Conservation (phyloP, 2,888 invertebrate species). For the Plemyria rubiginata region DNA sequence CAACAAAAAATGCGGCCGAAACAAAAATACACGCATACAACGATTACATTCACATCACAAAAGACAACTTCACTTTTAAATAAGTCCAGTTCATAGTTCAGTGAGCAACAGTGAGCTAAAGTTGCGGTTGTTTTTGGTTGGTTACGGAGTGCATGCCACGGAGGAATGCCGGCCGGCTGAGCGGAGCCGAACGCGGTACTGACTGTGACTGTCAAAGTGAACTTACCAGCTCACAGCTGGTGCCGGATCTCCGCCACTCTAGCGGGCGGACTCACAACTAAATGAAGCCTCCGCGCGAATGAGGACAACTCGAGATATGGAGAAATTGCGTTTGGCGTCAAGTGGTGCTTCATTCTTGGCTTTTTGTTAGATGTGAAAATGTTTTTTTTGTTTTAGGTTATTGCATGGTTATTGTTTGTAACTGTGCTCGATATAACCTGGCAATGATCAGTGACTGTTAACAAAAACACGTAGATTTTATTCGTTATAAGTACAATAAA, state of each 20-base stretch:
- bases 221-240: conserved; percentile 63
- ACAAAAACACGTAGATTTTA: no score
- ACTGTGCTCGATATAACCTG: no score
- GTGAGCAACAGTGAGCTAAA: conserved; percentile 58
- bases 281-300: conserved; percentile 54
- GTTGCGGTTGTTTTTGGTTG: conserved; percentile 47
- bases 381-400: no score
- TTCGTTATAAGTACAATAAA: no score
- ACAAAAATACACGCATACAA: conserved; percentile 71
- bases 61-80: conserved; percentile 48
- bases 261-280: conserved; percentile 76
- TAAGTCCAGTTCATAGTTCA: conserved; percentile 44
- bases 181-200: conserved; percentile 56
- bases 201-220: conserved; percentile 74
- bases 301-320: conserved; percentile 46
- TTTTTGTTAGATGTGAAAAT: neutral
- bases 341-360: neutral
- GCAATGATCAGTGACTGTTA: no score
- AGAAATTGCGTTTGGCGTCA: conserved; percentile 12
- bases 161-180: conserved; percentile 66
- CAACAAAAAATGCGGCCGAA: conserved; percentile 60
- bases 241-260: conserved; percentile 70
- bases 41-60: conserved; percentile 69
- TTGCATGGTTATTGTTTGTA: no score
- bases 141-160: conserved; percentile 72